Evolutionary conservation across 1,140 invertebrate species (phyloP).

Genomic region (Drosophila albomicans): DNA sequence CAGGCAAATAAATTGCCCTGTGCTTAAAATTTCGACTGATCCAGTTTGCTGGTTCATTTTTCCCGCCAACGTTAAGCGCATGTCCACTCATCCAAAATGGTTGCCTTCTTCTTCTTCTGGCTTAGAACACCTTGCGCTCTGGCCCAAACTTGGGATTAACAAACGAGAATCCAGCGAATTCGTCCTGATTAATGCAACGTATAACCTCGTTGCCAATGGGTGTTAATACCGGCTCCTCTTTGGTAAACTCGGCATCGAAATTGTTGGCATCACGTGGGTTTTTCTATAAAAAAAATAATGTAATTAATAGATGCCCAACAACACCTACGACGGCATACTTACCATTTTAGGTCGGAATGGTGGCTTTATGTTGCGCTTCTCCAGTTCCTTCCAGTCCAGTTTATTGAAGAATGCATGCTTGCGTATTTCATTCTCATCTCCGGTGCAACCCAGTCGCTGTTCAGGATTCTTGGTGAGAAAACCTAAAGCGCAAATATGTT

Average conservation of each 20-base stretch:
- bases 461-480: conserved; percentile 99
- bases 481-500: conserved; percentile 84
- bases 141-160: conserved; percentile 97
- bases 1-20: conserved; percentile 36
- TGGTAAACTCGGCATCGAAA: conserved; percentile 99
- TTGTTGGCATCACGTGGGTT: conserved; percentile 98
- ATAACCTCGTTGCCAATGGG: conserved; percentile 96
- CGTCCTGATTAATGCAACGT: conserved; percentile 96
- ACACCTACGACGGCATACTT: conserved; percentile 84
- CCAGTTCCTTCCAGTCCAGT: conserved; percentile 98
- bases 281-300: conserved; percentile 90
- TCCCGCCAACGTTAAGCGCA: conserved; percentile 31
- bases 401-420: conserved; percentile 97
- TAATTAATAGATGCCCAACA: background rate
- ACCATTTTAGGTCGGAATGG: conserved; percentile 99
- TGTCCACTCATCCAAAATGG: conserved; percentile 16
- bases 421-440: conserved; percentile 92
- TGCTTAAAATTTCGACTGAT: conserved; percentile 40
- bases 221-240: conserved; percentile 98
- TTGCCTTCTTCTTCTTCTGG: background rate
- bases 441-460: conserved; percentile 96
- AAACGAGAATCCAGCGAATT: conserved; percentile 99
- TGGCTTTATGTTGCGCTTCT: conserved; percentile 95
- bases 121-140: conserved; percentile 85
- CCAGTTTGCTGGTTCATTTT: conserved; percentile 37